Evolutionary conservation across 2,888 invertebrate species (phyloP), one percentile per base, ranked within the genome.

Genomic region (Ophioninae sp.): DNA sequence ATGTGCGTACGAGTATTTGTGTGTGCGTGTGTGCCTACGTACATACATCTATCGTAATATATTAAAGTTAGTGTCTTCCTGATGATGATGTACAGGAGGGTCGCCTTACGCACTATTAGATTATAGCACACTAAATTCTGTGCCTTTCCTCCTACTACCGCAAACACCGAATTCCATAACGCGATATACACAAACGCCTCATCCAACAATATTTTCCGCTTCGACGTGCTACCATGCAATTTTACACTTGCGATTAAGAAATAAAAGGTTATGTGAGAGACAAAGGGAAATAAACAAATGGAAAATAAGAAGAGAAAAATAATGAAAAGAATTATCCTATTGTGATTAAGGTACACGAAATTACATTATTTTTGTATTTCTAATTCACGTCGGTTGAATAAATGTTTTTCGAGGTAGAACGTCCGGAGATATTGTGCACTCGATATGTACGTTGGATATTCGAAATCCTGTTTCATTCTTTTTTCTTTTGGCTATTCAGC

Each of bases 121-220:
- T 59, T 44, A 82, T 89, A 89, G 88, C 88, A 88, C 89, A 87
- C 81, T 84, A 76, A 82, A 88, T 89, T 88, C 89, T 88, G 91
- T 91, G 91, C 91, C 91, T 91, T 91, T 89, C 87, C 88, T 87
- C 87, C 87, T 87, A 87, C 87, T 88, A 85, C 87, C 89, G 6
- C 67, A 41, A 64, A 41, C 68, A 57, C 23, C 65, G 68, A 44
- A 20, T 13, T 64, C 50, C 39, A n/a, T 56, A n/a, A 50, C 57
- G 6, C 56, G 56, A 68, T 23, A n/a, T 10, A 7, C 41, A 56
- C 57, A 37, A 13, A 88, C 88, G 87, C 89, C 50, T 50, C 65
- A 44, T 74, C 57, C 64, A 65, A 62, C 37, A 59, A 56, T 68
- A 72, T 79, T 62, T 30, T 69, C 44, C 81, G 85, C 85, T 86